Conservation (phyloP, 2,888 invertebrate genomes). For the Tetanocera ferruginea region DNA sequence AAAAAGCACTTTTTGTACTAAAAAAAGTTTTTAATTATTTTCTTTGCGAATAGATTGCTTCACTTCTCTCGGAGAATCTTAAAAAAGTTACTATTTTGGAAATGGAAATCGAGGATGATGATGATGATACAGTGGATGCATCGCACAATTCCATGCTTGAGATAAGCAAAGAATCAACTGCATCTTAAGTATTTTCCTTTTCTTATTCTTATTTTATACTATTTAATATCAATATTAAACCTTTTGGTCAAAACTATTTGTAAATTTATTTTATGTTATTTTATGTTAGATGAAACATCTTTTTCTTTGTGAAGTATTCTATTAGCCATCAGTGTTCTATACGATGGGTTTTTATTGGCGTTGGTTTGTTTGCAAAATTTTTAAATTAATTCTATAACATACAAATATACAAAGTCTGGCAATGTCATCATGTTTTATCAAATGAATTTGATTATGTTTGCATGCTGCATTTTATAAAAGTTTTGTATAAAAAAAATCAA, state of each 20-base stretch:
- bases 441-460: neutral
- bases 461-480: neutral
- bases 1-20: neutral
- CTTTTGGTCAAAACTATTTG: no score
- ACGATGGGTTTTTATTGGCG: no score
- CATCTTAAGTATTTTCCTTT: constrained; percentile 37
- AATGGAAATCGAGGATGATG: constrained; percentile 93
- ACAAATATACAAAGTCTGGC: neutral
- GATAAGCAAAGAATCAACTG: constrained; percentile 65
- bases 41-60: constrained; percentile 74
- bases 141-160: constrained; percentile 66
- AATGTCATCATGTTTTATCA: neutral
- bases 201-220: no score
- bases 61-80: constrained; percentile 83
- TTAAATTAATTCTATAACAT: constrained; percentile 2
- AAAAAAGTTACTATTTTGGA: constrained; percentile 89
- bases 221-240: no score
- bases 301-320: no score
- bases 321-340: no score
- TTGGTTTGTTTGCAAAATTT: no score
- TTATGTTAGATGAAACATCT: no score
- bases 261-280: no score
- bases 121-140: constrained; percentile 80
- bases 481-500: neutral
- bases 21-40: neutral